phyloP scores from a whole-genome alignment of 2,888 invertebrate species.

The Ceratothoa steindachneri region DNA sequence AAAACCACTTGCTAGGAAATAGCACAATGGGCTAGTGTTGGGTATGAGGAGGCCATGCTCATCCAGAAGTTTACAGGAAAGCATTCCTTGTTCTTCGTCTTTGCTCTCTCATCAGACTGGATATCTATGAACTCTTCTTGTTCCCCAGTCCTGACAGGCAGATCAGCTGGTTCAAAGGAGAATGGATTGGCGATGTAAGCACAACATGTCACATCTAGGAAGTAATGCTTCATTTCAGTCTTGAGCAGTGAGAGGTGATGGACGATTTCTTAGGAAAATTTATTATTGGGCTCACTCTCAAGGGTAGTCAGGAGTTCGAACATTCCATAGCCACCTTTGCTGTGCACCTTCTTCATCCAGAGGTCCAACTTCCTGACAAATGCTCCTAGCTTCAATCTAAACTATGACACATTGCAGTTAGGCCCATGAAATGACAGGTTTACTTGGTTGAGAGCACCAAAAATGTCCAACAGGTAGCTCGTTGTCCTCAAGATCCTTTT shows the following conservation, averaged over 20 bases:
- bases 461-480: no score
- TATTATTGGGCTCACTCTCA: constrained; percentile 11
- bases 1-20: constrained; percentile 13
- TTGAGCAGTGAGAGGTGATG: no score
- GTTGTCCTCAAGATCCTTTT: no score
- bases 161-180: constrained; percentile 16
- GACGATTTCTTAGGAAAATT: no score
- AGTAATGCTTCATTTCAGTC: constrained; percentile 19
- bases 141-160: constrained; percentile 1
- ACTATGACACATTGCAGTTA: no score
- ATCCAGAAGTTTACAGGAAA: constrained; percentile 21
- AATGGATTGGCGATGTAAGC: constrained; percentile 22
- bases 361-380: no score
- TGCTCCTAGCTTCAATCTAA: no score
- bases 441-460: no score
- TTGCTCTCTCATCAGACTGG: constrained; percentile 16
- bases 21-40: no score
- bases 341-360: constrained; percentile 11
- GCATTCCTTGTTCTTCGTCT: constrained; percentile 20
- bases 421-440: no score
- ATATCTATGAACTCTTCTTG: constrained; percentile 10
- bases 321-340: constrained; percentile 5
- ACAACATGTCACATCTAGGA: constrained; percentile 22
- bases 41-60: no score
- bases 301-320: no score